phyloP scores from a whole-genome alignment of 2,113 vertebrate species.

The Stegostoma tigrinum region DNA sequence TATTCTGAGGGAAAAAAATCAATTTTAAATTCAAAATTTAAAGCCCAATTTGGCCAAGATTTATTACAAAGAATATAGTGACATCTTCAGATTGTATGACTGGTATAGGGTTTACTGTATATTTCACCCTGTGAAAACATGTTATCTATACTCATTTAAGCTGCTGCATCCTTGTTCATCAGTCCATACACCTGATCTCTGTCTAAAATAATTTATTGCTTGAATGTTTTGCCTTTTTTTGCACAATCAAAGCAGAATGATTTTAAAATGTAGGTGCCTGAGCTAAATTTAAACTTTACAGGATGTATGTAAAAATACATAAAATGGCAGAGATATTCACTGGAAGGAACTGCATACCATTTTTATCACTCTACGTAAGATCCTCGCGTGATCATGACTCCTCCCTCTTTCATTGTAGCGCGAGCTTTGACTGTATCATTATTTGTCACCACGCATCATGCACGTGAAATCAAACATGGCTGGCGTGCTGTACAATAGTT shows the following conservation, averaged over 20 bases:
- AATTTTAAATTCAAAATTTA: neutral
- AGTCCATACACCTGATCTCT: neutral
- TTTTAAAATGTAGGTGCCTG: neutral
- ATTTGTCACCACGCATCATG: neutral
- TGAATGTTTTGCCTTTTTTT: constrained; percentile 26
- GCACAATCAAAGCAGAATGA: neutral
- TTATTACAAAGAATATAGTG: neutral
- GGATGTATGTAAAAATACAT: neutral
- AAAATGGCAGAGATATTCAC: neutral
- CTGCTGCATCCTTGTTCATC: neutral
- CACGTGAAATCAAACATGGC: neutral
- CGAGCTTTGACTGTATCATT: neutral
- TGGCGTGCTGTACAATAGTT: neutral
- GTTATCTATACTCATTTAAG: neutral
- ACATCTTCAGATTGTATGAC: neutral
- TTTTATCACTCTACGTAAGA: neutral
- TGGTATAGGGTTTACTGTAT: neutral
- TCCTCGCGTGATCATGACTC: neutral
- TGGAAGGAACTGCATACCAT: neutral
- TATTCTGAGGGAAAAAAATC: neutral
- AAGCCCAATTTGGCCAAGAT: neutral
- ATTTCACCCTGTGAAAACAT: neutral
- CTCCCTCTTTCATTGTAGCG: neutral
- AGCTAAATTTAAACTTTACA: neutral
- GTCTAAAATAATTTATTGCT: constrained; percentile 34